Evolutionary conservation across 2,113 vertebrate genomes (phyloP), one percentile per base, ranked within the genome.

Genomic region (Lipophrys pholis): DNA sequence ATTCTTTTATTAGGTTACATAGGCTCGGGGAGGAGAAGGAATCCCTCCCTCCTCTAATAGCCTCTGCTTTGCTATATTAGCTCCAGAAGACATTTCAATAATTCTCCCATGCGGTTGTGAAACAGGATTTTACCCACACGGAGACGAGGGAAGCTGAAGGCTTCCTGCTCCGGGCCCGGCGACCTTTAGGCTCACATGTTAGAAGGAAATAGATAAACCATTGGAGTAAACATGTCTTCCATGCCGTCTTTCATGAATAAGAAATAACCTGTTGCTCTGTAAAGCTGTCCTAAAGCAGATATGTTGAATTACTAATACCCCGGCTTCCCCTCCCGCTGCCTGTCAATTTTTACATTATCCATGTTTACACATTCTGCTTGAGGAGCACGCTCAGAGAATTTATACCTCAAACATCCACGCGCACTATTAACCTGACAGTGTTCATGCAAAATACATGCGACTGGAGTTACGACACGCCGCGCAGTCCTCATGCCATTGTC

Each of bases 1-100:
- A 80, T 87, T 73, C 5, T 80, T 83, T 71, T 78, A 83, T 87
- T 81, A 70, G 75, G 66, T 77, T 85, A 66, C 79, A 79, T 56
- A 39, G 74, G 68, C 76, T 70, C 38, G 12, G 57, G 52, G 81
- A 78, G 74, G 21, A 54, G 63, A 64, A 75, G 59, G 68, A 77
- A 74, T 77, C 77, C 59, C 71, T 36, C 12, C 0, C 36, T 77
- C 55, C 40, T 81, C 36, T 45, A 64, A 76, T 69, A 41, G 58
- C 53, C 51, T 58, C 62, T 57, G 80, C 42, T 81, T 43, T 71
- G 52, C 59, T 70, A 46, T 72, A 66, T 80, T 49, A 63, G 59
- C 5, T 45, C 54, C 36, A 80, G 54, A 55, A 51, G 43, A 60
- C 73, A 61, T 84, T 53, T 48, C 57, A 61, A 62, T 74, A 50